Evolutionary conservation across 2,888 invertebrate genomes (phyloP).

Genomic region (Tortrix viridana): DNA sequence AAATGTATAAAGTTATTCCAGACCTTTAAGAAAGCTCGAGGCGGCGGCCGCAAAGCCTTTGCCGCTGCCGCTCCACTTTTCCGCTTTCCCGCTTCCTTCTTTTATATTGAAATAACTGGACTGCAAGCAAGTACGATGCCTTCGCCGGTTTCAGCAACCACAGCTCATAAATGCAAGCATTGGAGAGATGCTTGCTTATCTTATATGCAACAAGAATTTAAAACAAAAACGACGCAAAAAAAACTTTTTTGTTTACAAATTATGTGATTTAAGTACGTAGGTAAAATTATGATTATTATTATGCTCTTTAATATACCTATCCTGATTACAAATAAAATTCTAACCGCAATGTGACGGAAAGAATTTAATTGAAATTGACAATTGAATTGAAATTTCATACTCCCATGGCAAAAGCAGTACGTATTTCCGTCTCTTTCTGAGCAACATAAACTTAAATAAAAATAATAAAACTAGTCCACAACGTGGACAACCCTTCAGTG

Average conservation of each 20-base stretch:
- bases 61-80: slow-evolving; percentile 47
- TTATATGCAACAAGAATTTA: slow-evolving; percentile 26
- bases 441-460: too few relatives aligned
- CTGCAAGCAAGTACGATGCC: slow-evolving; percentile 44
- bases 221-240: slow-evolving; percentile 3
- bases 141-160: slow-evolving; percentile 24
- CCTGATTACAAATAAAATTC: too few relatives aligned
- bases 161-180: slow-evolving; percentile 11
- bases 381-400: too few relatives aligned
- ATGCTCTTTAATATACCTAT: too few relatives aligned
- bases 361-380: too few relatives aligned
- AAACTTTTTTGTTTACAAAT: neutral
- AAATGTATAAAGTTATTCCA: slow-evolving; percentile 36
- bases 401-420: too few relatives aligned
- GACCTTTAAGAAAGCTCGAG: slow-evolving; percentile 41
- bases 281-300: too few relatives aligned
- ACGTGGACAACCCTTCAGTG: too few relatives aligned
- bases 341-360: too few relatives aligned
- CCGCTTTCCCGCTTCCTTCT: slow-evolving; percentile 49
- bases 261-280: too few relatives aligned
- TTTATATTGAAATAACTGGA: slow-evolving; percentile 46
- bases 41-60: slow-evolving; percentile 49
- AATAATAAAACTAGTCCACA: too few relatives aligned
- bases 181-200: neutral
- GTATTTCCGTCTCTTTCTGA: too few relatives aligned